phyloP scores from a whole-genome alignment of 1,140 invertebrate species.

The Papilio xuthus region DNA sequence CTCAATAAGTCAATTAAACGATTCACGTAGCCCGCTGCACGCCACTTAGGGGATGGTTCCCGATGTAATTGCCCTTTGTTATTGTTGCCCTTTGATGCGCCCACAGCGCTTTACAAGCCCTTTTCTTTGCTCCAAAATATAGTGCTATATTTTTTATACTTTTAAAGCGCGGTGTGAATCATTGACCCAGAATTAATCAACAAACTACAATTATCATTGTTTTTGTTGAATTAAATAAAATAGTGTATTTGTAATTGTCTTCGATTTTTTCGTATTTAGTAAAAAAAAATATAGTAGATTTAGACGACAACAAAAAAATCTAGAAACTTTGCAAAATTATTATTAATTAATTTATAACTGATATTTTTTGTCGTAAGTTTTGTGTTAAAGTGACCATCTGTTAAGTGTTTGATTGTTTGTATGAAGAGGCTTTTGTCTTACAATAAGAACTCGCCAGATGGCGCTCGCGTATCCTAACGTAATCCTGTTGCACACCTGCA shows the following conservation, averaged over 20 bases:
- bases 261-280: not conserved
- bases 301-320: not conserved
- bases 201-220: not conserved
- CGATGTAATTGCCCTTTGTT: constrained; percentile 76
- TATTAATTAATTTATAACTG: too few relatives aligned
- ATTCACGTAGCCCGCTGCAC: constrained; percentile 66
- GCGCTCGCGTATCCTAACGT: constrained; percentile 40
- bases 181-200: constrained; percentile 3
- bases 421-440: constrained; percentile 14
- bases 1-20: constrained; percentile 81
- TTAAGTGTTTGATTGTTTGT: constrained; percentile 15
- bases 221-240: not conserved
- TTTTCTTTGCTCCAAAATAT: constrained; percentile 6
- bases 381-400: constrained; percentile 27
- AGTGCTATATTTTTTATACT: constrained; percentile 23
- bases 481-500: constrained; percentile 53
- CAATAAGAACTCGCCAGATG: not conserved
- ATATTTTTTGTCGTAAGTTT: constrained; percentile 4
- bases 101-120: constrained; percentile 27
- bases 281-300: not conserved
- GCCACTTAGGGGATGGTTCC: constrained; percentile 72
- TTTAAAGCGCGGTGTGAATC: constrained; percentile 23
- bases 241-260: not conserved
- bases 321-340: not conserved
- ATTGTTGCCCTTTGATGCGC: constrained; percentile 60